Evolutionary conservation across 2,888 invertebrate genomes (phyloP).

Genomic region (Lutraria lutraria): DNA sequence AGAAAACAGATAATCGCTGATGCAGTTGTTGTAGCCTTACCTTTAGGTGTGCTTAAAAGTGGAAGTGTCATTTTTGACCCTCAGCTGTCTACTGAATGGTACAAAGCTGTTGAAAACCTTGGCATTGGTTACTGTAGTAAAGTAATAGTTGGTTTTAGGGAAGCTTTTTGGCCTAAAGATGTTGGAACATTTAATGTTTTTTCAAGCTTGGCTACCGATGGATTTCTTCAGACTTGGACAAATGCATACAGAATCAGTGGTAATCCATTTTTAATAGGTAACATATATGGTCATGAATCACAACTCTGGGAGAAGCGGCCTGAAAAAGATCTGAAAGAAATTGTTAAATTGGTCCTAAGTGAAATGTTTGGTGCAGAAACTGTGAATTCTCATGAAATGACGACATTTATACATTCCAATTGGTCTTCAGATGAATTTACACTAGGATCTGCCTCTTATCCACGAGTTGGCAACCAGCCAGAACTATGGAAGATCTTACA

Average conservation of each 20-base stretch:
- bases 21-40: conserved; percentile 81
- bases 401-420: conserved; percentile 74
- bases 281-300: conserved; percentile 73
- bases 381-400: conserved; percentile 70
- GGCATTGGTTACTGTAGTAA: conserved; percentile 72
- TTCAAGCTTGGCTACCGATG: conserved; percentile 67
- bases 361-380: conserved; percentile 76
- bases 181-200: conserved; percentile 77
- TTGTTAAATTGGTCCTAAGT: conserved; percentile 71
- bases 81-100: conserved; percentile 70
- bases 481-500: conserved; percentile 72
- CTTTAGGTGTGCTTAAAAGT: conserved; percentile 73
- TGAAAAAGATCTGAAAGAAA: conserved; percentile 71
- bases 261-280: conserved; percentile 72
- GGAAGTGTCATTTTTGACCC: conserved; percentile 78
- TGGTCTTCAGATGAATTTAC: conserved; percentile 76
- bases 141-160: conserved; percentile 79
- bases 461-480: conserved; percentile 74
- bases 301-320: conserved; percentile 72
- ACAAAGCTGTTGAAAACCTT: conserved; percentile 69
- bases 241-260: conserved; percentile 74
- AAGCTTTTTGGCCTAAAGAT: conserved; percentile 81
- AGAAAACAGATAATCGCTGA: conserved; percentile 76
- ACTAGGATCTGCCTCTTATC: conserved; percentile 74
- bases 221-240: conserved; percentile 80